Base-by-base conservation (phyloP, 2,113 vertebrate species). In the Eolophus roseicapilla region DNA sequence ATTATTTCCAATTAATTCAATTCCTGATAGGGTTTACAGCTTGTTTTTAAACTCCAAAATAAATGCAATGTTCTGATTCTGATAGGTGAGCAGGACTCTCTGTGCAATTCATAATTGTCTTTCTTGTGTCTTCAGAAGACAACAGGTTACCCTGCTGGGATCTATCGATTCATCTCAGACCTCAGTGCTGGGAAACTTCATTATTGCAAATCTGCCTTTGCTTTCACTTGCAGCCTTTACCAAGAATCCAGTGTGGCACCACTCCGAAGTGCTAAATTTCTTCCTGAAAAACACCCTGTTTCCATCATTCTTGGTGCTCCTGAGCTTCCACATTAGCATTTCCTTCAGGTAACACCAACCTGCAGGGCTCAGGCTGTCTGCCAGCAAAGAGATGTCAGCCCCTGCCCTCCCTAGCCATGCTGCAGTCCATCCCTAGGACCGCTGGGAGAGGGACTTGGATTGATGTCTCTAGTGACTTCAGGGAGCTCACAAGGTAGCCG, bases 1-100 rank as follows among this genome's bases (percentile, higher is more conserved):
- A 95, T 94, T 65, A 62, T 97, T 97, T 97, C 94, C 92, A 83
- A 73, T 95, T 96, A 92, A 84, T 93, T 91, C 63, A 76, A 55
- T 76, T 23, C 53, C 65, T 62, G 93, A 84, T 90, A 55, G 70
- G 44, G 31, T 95, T 95, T 92, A 35, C 50, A 59, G 53, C 77
- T 94, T 86, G 68, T 78, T 95, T 88, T 60, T 82, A 43, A 27
- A 78, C 27, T 74, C 37, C 29, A 46, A 33, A 93, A 33, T 13
- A 86, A 92, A 89, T 67, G 75, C 29, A 43, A 8, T 82, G 79
- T 71, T 88, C 46, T 71, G 82, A 82, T 71, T 88, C 46, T 71
- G 82, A 82, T 75, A 68, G 92, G n/a, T 82, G 65, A 82, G 29
- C 49, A 46, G 53, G 35, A 29, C n/a, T 49, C 49, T 52, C 67